phyloP scores from a whole-genome alignment of 2,797 vertebrate species.

The Falco concolor region DNA sequence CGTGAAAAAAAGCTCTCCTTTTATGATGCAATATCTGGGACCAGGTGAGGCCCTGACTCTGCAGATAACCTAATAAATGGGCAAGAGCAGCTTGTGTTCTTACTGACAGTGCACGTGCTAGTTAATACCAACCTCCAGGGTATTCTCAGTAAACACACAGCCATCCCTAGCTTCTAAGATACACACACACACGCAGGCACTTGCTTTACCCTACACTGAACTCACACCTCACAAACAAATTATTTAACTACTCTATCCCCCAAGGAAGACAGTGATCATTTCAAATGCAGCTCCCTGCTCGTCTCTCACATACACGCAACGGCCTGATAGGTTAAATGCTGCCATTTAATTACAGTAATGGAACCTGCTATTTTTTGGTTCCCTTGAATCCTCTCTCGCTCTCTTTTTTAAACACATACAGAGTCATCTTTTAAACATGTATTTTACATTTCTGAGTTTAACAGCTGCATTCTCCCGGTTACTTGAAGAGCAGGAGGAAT shows the following conservation, averaged over 20 bases:
- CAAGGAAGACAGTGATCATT: slow-evolving; percentile 70
- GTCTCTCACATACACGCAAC: slow-evolving; percentile 69
- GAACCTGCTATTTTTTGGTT: slow-evolving; percentile 75
- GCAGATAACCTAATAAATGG: slow-evolving; percentile 28
- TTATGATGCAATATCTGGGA: slow-evolving; percentile 50
- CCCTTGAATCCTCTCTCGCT: slow-evolving; percentile 70
- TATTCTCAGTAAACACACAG: slow-evolving; percentile 25
- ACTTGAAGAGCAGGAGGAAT: slow-evolving; percentile 13
- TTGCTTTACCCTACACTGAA: slow-evolving; percentile 42
- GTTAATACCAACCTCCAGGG: slow-evolving; percentile 27
- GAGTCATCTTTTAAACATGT: slow-evolving; percentile 71
- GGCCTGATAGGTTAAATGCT: slow-evolving; percentile 74
- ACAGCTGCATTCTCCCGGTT: slow-evolving; percentile 27
- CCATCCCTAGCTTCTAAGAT: not conserved
- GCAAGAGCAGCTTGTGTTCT: not conserved
- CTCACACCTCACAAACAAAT: slow-evolving; percentile 75
- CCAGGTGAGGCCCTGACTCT: slow-evolving; percentile 42
- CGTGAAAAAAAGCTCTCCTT: slow-evolving; percentile 26
- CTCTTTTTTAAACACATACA: slow-evolving; percentile 58
- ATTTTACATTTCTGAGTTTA: slow-evolving; percentile 50
- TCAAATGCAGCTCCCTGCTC: slow-evolving; percentile 68
- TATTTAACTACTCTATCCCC: slow-evolving; percentile 75
- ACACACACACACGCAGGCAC: not conserved
- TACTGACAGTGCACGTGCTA: not conserved
- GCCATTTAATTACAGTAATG: slow-evolving; percentile 75